These are phyloP conservation scores for Adineta ricciae DNA, from an alignment of 2,888 invertebrate species.

Conservation along the genomic window DNA sequence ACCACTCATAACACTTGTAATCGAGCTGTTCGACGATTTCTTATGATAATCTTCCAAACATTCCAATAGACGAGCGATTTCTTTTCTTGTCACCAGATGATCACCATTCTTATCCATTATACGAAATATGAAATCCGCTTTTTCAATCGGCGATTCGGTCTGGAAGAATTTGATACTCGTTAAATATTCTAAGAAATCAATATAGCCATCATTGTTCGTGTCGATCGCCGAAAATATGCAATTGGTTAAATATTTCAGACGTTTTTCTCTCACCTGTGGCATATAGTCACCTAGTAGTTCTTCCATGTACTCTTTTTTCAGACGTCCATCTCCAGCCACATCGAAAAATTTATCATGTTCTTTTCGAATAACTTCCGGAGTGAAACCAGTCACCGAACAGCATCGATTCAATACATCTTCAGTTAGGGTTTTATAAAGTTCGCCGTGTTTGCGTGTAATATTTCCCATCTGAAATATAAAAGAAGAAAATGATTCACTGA, in stretches of 20 bases:
- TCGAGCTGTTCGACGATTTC: neutral
- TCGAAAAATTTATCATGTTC: neutral
- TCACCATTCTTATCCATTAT: slow-evolving; percentile 14
- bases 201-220: neutral
- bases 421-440: neutral
- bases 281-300: slow-evolving; percentile 12
- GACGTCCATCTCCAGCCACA: neutral
- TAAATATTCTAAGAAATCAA: slow-evolving; percentile 17
- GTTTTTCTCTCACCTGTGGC: neutral
- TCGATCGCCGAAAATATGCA: neutral
- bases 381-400: neutral
- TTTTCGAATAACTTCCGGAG: neutral
- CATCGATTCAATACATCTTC: neutral
- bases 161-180: neutral
- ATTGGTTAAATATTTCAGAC: neutral
- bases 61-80: neutral
- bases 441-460: neutral
- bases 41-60: slow-evolving; percentile 8
- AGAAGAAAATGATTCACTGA: neutral
- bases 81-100: neutral
- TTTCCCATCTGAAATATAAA: neutral
- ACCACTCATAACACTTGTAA: neutral
- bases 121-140: neutral
- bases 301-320: neutral
- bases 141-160: neutral